A percentile compares a stretch with the other conserved stretches of the same genome.
Conservation (phyloP, 2,888 invertebrate genomes). For the Yponomeuta cagnagella region DNA sequence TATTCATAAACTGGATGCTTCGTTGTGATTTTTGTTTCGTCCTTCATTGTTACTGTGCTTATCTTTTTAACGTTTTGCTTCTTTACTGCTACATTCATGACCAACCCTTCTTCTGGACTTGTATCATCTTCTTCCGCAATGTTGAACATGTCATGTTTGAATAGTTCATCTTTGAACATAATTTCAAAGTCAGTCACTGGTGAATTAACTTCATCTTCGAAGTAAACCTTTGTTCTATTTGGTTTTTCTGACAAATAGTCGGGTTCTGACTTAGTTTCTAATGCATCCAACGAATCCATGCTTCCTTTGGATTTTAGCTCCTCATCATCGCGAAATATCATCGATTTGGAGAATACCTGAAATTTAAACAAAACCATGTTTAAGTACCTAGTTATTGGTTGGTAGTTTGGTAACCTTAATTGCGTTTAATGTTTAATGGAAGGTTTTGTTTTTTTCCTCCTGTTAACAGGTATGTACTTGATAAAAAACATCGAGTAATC, state of each 20-base stretch:
- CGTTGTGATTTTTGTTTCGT: conserved; percentile 64
- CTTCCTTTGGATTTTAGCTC: conserved; percentile 54
- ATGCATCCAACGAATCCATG: conserved; percentile 50
- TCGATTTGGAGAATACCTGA: conserved; percentile 70
- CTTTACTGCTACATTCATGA: conserved; percentile 57
- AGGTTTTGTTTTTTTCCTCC: no score
- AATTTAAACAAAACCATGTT: conserved; percentile 24
- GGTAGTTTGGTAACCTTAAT: background rate
- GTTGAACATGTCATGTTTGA: conserved; percentile 61
- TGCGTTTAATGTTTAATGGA: no score
- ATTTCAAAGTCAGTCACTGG: conserved; percentile 72
- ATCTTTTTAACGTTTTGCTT: conserved; percentile 65
- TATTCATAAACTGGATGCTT: conserved; percentile 55
- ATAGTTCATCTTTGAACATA: conserved; percentile 71
- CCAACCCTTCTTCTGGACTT: conserved; percentile 58
- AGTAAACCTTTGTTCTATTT: conserved; percentile 66
- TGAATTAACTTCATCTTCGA: conserved; percentile 68
- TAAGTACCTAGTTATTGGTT: background rate
- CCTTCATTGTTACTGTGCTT: conserved; percentile 62
- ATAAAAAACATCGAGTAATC: no score
- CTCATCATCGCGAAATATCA: conserved; percentile 68
- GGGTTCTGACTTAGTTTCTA: conserved; percentile 66
- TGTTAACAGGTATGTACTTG: no score
- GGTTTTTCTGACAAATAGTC: conserved; percentile 59
- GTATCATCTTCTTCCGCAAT: conserved; percentile 69